Evolutionary conservation across 2,113 vertebrate species (phyloP).

Genomic region (Nematolebias whitei): DNA sequence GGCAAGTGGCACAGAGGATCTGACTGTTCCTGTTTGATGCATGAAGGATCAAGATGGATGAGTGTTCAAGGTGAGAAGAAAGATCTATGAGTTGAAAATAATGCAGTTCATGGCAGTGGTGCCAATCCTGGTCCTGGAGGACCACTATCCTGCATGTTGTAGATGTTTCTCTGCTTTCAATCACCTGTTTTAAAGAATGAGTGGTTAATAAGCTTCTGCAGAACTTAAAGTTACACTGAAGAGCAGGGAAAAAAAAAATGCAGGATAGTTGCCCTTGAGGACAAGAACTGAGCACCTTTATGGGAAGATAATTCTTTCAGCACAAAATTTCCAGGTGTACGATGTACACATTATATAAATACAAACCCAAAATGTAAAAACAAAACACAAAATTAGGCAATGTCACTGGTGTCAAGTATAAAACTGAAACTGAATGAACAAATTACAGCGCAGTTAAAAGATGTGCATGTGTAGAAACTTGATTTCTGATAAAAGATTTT

Average conservation of each 20-base stretch:
- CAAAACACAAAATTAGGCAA: neutral
- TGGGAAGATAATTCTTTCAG: constrained; percentile 24
- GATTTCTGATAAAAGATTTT: constrained; percentile 2
- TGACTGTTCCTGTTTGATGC: constrained; percentile 29
- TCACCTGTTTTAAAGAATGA: no score
- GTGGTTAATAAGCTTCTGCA: no score
- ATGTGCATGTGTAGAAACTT: neutral
- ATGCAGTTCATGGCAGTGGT: neutral
- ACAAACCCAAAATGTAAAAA: neutral
- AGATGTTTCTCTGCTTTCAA: no score
- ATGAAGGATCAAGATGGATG: constrained; percentile 52
- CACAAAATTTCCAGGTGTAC: neutral
- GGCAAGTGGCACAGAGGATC: constrained; percentile 18
- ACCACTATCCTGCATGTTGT: no score
- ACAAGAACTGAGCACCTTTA: no score
- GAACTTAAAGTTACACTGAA: no score
- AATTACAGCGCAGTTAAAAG: constrained; percentile 6
- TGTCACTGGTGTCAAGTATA: neutral
- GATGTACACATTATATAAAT: neutral
- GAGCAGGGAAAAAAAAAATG: no score
- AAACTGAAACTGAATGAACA: neutral
- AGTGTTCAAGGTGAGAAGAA: constrained; percentile 41
- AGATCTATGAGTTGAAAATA: neutral
- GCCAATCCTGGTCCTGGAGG: no score
- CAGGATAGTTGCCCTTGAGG: no score